These are phyloP conservation scores for Saturnia japonica DNA, from an alignment of 2,888 invertebrate genomes.

Conservation along the genomic window DNA sequence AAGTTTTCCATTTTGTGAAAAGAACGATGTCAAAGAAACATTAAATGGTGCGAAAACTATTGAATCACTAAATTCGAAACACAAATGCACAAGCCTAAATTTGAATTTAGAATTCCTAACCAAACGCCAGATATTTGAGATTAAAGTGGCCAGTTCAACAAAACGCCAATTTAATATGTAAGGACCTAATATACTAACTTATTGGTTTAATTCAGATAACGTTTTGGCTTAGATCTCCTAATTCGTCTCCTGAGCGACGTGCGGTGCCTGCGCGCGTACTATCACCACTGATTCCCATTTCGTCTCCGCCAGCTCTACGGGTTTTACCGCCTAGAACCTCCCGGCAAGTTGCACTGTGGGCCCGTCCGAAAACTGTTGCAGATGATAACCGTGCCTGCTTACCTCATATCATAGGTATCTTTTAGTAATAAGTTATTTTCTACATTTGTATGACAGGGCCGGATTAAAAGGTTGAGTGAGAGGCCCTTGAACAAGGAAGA, in stretches of 20 bases:
- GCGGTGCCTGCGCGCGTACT: constrained; percentile 62
- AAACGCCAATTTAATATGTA: too few species aligned
- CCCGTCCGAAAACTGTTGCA: constrained; percentile 46
- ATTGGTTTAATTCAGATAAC: neutral
- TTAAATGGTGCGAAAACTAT: too few species aligned
- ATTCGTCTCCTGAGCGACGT: constrained; percentile 69
- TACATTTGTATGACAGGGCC: neutral
- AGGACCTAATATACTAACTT: too few species aligned
- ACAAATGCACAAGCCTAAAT: too few species aligned
- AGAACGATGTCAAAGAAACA: too few species aligned
- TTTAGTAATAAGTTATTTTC: neutral
- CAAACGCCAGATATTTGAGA: too few species aligned
- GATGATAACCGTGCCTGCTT: constrained; percentile 48
- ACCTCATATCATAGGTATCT: constrained; percentile 63
- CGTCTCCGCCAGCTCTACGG: constrained; percentile 55
- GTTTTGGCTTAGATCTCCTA: constrained; percentile 65
- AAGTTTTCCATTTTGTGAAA: too few species aligned
- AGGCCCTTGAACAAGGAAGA: neutral
- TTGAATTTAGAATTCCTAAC: too few species aligned
- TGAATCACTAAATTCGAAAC: too few species aligned
- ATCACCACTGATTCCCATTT: constrained; percentile 63
- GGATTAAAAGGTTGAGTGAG: neutral
- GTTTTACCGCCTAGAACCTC: constrained; percentile 61
- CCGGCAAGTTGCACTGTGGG: constrained; percentile 43
- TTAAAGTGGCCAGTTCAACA: too few species aligned